Base-by-base conservation (phyloP, 2,797 vertebrate genomes). In the Peromyscus eremicus region DNA sequence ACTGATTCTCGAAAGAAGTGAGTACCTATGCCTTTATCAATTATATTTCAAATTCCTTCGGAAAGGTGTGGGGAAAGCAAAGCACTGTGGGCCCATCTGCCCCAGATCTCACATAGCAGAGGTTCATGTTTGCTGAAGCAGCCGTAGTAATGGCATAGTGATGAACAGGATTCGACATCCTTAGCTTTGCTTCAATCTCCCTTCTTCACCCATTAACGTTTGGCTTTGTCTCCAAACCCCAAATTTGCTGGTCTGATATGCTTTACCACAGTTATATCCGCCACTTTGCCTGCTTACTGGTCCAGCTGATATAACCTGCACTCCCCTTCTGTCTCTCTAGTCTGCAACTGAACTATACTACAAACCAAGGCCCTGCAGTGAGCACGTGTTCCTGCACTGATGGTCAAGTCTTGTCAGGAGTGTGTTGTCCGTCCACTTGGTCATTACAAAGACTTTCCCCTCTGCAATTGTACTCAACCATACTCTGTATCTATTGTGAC, bases 71-170 rank as follows among this genome's bases (percentile, higher is more conserved):
- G 21, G 21, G 52, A 27, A 29, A n/a, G 7, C 29, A 71, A 81
- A 34, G 23, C 27, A 32, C 23, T 4, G 11, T 1, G 6, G 23
- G 0, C 0, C 19, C 25, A 23, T 19, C 11, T 2, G 19, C 2
- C 21, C 13, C 1, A 73, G 21, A 9, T 13, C 32, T 49, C 17
- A 37, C 12, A 0, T 23, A 57, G 34, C 27, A 84, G 49, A 25
- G 5, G 23, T 7, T 75, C 16, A 8, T 6, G 1, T 34, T 43
- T 80, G 27, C 27, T 29, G 43, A 32, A n/a, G 37, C 73, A 57
- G 27, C 12, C 29, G 14, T 5, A 25, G 3, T 19, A 2, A 32
- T 21, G n/a, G 1, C 25, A 12, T 4, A 9, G 37, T 1, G 2
- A 49, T 40, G 43, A 64, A 7, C 6, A 17, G 2, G 34, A 13